phyloP scores from a whole-genome alignment of 2,113 vertebrate genomes.

The Alectura lathami region DNA sequence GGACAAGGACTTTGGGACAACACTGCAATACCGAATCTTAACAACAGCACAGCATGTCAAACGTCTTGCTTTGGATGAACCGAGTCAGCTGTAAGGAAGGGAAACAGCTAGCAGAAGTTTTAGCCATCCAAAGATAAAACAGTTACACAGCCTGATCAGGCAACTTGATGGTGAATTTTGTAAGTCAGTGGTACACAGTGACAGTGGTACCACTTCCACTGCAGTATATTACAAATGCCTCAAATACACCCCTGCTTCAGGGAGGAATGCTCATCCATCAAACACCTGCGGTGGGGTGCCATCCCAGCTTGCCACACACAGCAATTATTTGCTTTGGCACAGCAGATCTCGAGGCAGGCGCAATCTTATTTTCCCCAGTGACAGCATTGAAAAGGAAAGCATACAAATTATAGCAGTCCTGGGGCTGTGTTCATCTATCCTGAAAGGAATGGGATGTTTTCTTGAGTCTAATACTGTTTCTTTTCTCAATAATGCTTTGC shows the following conservation, averaged over 20 bases:
- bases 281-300: neutral
- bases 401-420: neutral
- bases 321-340: conserved; percentile 3
- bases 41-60: rapidly evolving
- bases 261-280: neutral
- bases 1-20: neutral
- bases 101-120: neutral
- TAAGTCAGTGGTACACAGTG: neutral
- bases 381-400: neutral
- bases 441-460: neutral
- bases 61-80: neutral
- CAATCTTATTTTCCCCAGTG: neutral
- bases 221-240: neutral
- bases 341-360: neutral
- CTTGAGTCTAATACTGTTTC: neutral
- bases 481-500: neutral
- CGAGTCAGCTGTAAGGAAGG: neutral
- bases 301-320: neutral
- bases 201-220: neutral
- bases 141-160: neutral
- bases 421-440: neutral
- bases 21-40: neutral
- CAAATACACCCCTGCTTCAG: neutral
- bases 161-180: neutral
- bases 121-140: neutral